A percentile compares a stretch with the other conserved stretches of the same genome.
phyloP scores from a whole-genome alignment of 2,888 invertebrate species.

The Caprella mutica region DNA sequence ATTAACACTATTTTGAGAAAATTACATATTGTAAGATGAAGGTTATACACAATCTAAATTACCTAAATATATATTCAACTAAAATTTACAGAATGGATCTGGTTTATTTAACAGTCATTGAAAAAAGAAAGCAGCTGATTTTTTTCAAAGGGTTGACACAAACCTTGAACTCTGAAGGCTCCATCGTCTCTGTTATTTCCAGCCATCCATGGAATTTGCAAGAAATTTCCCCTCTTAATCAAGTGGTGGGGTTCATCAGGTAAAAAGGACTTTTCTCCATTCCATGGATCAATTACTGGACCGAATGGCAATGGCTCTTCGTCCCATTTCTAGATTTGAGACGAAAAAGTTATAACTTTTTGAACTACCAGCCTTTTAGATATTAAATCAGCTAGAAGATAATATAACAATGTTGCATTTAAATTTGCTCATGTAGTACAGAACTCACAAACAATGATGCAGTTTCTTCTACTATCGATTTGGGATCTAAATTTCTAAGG shows the following conservation, averaged over 20 bases:
- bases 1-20: too few relatives aligned
- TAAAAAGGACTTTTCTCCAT: conserved; percentile 16
- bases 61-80: too few relatives aligned
- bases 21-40: too few relatives aligned
- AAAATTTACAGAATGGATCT: too few relatives aligned
- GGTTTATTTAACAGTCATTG: too few relatives aligned
- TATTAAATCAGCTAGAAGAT: neutral
- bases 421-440: too few relatives aligned
- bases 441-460: conserved; percentile 24
- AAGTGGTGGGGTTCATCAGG: conserved; percentile 29
- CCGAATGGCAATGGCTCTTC: conserved; percentile 32
- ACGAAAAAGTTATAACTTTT: too few relatives aligned
- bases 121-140: too few relatives aligned
- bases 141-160: too few relatives aligned
- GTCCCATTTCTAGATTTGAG: conserved; percentile 25
- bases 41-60: too few relatives aligned
- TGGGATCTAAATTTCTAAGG: conserved; percentile 13
- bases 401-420: neutral
- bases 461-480: conserved; percentile 16
- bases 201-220: conserved; percentile 30
- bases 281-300: conserved; percentile 29
- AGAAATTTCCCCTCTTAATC: conserved; percentile 19
- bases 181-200: conserved; percentile 31
- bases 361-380: too few relatives aligned
- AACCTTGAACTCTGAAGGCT: conserved; percentile 31